These are phyloP conservation scores for Crenuchus spilurus DNA, from an alignment of 2,797 vertebrate species.

Conservation along the genomic window DNA sequence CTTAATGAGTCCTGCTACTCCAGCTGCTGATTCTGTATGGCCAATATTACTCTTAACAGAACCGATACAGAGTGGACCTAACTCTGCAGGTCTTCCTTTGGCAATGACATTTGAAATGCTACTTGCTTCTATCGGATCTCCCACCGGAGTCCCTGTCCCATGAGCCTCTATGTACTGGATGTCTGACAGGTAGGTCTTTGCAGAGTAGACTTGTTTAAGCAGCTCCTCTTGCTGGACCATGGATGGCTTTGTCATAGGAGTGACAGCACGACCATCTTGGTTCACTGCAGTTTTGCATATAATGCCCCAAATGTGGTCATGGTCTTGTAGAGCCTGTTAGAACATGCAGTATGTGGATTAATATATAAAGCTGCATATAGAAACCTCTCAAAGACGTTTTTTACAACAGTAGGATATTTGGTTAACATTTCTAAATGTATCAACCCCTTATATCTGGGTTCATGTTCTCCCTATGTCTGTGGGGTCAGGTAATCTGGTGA, in stretches of 20 bases:
- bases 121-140: slow-evolving; percentile 80
- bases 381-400: too few relatives aligned
- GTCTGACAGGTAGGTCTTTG: slow-evolving; percentile 66
- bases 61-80: slow-evolving; percentile 74
- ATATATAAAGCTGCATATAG: too few relatives aligned
- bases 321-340: slow-evolving; percentile 79
- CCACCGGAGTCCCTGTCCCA: slow-evolving; percentile 85
- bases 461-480: too few relatives aligned
- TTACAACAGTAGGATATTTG: too few relatives aligned
- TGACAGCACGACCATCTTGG: slow-evolving; percentile 81
- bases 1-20: slow-evolving; percentile 87
- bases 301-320: slow-evolving; percentile 85
- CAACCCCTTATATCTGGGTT: too few relatives aligned
- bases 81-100: slow-evolving; percentile 68
- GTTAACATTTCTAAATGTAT: too few relatives aligned
- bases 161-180: slow-evolving; percentile 88
- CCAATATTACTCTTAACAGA: slow-evolving; percentile 91
- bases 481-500: too few relatives aligned
- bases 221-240: slow-evolving; percentile 83
- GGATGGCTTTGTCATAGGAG: slow-evolving; percentile 88
- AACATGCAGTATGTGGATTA: too few relatives aligned
- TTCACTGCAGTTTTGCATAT: slow-evolving; percentile 83
- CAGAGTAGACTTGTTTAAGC: slow-evolving; percentile 78
- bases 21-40: slow-evolving; percentile 89
- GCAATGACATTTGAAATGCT: slow-evolving; percentile 80